Evolutionary conservation across 2,113 vertebrate species (phyloP), one percentile per base, ranked within the genome.

Genomic region (Tenebrosternarchus preto): DNA sequence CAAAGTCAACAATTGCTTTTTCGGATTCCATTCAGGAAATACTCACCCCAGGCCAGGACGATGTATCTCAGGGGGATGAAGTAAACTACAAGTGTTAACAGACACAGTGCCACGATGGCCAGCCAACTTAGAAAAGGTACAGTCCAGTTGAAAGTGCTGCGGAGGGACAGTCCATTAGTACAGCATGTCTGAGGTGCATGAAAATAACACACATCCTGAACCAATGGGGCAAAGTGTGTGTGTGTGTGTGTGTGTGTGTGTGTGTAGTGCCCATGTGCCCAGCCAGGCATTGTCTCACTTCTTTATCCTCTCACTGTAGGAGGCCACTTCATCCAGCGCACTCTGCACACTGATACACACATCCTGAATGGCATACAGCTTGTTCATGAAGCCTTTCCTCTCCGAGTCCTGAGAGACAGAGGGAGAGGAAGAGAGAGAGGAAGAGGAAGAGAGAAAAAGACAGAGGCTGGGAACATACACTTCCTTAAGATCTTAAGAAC

Each of bases 351-450:
- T 97, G 93, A 98, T 93, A 89, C 97, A 98, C 85, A 99, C 97
- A 87, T 98, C 98, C 90, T 98, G 98, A 91, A 99, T 97, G 91
- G 96, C 97, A 90, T 98, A 98, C 82, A 99, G 93, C 94, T 96
- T 98, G 92, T 98, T 95, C 91, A 99, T 98, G 94, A 99, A 97
- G 87, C 97, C 96, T 87, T 98, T 99, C 90, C 95, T 97, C 91
- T 98, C 96, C 29, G 93, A 91, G 87, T 99, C 98, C 98, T 99
- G 85, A 46, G 25, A 78, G 84, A 86, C 73, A 84, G 84, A 73
- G 63, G 81, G 78, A 66, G 77, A 85, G 84, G 78, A 74, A 87
- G 79, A 85, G 84, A 83, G 80, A 68, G 11, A 63, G 27, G 57
- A 16, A 61, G 33, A 76, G 55, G 64, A 1, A 82, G 22, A 67